A percentile compares a stretch with the other conserved stretches of the same genome.
phyloP scores from a whole-genome alignment of 2,888 invertebrate genomes.

The Drosophila testacea region DNA sequence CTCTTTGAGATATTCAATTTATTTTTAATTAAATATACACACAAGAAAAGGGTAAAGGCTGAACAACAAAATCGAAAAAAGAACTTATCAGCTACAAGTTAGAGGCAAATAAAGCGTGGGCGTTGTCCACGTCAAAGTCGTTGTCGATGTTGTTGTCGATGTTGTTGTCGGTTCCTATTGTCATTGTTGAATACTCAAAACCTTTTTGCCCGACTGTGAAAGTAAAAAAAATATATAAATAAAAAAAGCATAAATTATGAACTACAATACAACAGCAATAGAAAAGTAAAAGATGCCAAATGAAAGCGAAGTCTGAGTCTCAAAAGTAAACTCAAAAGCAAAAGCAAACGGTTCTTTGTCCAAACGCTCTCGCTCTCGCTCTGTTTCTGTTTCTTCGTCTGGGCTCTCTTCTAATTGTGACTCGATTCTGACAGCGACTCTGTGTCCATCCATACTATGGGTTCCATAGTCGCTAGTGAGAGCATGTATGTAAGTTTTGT shows the following conservation, averaged over 20 bases:
- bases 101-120: constrained; percentile 29
- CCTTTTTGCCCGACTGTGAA: constrained; percentile 63
- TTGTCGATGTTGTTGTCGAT: constrained; percentile 3
- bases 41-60: constrained; percentile 19
- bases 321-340: constrained; percentile 41
- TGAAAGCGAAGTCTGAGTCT: constrained; percentile 70
- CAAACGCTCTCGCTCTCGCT: constrained; percentile 22
- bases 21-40: constrained; percentile 55
- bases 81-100: constrained; percentile 21
- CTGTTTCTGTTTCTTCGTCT: constrained; percentile 1
- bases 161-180: constrained; percentile 17
- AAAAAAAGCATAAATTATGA: constrained; percentile 59
- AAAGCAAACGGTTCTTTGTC: constrained; percentile 66
- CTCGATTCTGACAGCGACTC: constrained; percentile 36
- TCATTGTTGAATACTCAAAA: constrained; percentile 28
- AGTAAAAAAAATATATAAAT: constrained; percentile 54
- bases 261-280: constrained; percentile 46
- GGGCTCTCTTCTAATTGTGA: constrained; percentile 55
- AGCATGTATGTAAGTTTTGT: constrained; percentile 14
- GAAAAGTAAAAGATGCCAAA: constrained; percentile 65
- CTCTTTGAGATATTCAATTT: constrained; percentile 24
- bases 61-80: neutral
- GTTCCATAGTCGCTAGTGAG: neutral
- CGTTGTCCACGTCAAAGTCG: constrained; percentile 21
- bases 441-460: constrained; percentile 8